Evolutionary conservation across 1,140 invertebrate species (phyloP), one percentile per base, ranked within the genome.

Genomic region (Pinna nobilis): DNA sequence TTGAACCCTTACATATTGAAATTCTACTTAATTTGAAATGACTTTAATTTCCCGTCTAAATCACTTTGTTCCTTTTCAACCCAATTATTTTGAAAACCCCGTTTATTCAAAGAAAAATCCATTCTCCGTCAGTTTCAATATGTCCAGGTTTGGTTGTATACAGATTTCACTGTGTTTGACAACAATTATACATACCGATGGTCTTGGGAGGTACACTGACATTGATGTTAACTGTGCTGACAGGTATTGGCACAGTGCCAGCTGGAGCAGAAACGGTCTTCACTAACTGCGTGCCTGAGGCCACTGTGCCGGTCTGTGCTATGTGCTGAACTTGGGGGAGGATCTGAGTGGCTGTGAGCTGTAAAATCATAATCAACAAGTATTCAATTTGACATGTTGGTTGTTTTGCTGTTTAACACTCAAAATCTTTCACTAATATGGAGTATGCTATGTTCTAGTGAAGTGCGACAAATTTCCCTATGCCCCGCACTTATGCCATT

Each of bases 221-320:
- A 69, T 82, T 84, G 49, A 86, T 82, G 68, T 78, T 82, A 37
- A 82, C 82, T 33, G 80, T 82, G 51, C 74, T 81, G 37, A 80
- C 78, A 39, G 81, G 65, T 49, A 82, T 79, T 1, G 82, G 79
- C 11, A 81, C 79, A 18, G 77, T 69, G 9, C 81, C 78, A 20
- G 66, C 66, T 0, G 73, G 76, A n/a, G 82, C 79, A 13, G 82
- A 77, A 37, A 84, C 82, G 11, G 85, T 85, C 41, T 86, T 86
- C 0, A 86, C 85, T 25, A 85, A 67, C 2, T 74, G 79, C 23
- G 83, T 77, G 5, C 69, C 74, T 13, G 70, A 41, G 59, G 82
- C 50, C 41, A 69, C 68, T 59, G 70, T 63, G 51, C 72, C 53
- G 51, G 69, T 67, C 70, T 77, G 77, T 28, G 66, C 73, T 33